Conservation (phyloP, 1,140 invertebrate genomes). For the Tetramorium simillimum region DNA sequence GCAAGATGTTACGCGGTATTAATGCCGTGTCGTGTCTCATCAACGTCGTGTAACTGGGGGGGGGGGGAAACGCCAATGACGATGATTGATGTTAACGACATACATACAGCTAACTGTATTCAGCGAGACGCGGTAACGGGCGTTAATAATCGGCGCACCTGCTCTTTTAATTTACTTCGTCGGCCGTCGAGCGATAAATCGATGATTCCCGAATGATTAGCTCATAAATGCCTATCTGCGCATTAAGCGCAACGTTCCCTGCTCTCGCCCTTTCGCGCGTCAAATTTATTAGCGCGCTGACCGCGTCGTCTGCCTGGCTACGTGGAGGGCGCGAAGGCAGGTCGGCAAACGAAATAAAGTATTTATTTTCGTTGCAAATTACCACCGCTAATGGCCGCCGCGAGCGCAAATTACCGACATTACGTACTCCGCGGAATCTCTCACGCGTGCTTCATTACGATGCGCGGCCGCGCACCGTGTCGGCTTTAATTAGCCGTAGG, state of each 20-base stretch:
- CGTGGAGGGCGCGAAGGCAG: slow-evolving; percentile 5
- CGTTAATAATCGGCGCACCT: slow-evolving; percentile 73
- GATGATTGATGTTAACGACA: slow-evolving; percentile 74
- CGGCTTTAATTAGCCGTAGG: slow-evolving; percentile 58
- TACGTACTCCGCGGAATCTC: slow-evolving; percentile 59
- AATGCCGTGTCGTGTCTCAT: slow-evolving; percentile 57
- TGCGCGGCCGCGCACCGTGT: slow-evolving; percentile 54
- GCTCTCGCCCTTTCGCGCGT: slow-evolving; percentile 38
- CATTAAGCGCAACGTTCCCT: slow-evolving; percentile 65
- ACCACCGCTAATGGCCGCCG: slow-evolving; percentile 56
- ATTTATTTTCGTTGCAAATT: slow-evolving; percentile 65
- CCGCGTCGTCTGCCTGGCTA: background rate
- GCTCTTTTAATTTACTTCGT: slow-evolving; percentile 75
- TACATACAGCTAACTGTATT: slow-evolving; percentile 40
- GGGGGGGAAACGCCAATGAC: slow-evolving; percentile 66
- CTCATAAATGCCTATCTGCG: slow-evolving; percentile 74
- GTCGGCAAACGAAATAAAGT: slow-evolving; percentile 54
- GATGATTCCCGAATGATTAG: slow-evolving; percentile 74
- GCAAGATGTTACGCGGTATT: slow-evolving; percentile 60
- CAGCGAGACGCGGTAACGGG: slow-evolving; percentile 44
- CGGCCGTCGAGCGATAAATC: slow-evolving; percentile 66
- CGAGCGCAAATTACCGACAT: slow-evolving; percentile 58
- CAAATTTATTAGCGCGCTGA: slow-evolving; percentile 46
- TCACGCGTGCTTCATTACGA: slow-evolving; percentile 56
- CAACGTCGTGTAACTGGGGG: slow-evolving; percentile 48